Conservation (phyloP, 2,888 invertebrate species). For the Drosophila multiciliata region DNA sequence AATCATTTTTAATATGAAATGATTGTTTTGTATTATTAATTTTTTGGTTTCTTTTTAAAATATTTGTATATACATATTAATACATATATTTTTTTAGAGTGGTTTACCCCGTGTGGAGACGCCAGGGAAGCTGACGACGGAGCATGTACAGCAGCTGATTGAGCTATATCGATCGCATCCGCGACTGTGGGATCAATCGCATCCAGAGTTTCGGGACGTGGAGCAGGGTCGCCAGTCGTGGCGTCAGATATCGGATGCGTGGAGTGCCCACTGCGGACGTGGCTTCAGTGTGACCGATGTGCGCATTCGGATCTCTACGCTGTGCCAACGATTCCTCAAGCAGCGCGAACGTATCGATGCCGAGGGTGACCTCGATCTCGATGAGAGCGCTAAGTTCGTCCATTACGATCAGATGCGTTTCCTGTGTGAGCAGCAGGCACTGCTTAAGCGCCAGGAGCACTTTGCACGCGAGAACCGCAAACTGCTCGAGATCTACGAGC, state of each 20-base stretch:
- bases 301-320: conserved; percentile 72
- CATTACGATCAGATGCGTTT: conserved; percentile 73
- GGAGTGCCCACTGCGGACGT: conserved; percentile 66
- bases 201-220: conserved; percentile 70
- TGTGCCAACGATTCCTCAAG: conserved; percentile 77
- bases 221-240: conserved; percentile 73
- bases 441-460: conserved; percentile 68
- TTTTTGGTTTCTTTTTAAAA: neutral
- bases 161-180: conserved; percentile 69
- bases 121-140: conserved; percentile 56
- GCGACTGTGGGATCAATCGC: conserved; percentile 77
- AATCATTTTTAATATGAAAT: neutral
- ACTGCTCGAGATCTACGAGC: conserved; percentile 72
- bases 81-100: neutral
- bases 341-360: conserved; percentile 72
- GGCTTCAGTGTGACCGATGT: conserved; percentile 72
- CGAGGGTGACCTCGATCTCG: conserved; percentile 69
- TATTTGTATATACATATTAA: neutral
- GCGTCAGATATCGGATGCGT: conserved; percentile 66
- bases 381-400: conserved; percentile 65
- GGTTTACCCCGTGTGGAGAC: conserved; percentile 37
- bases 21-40: neutral
- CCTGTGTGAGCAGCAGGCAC: conserved; percentile 72
- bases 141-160: conserved; percentile 69
- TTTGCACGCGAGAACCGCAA: conserved; percentile 72